Evolutionary conservation across 2,113 vertebrate genomes (phyloP).

Genomic region (Brachyhypopomus gauderio): DNA sequence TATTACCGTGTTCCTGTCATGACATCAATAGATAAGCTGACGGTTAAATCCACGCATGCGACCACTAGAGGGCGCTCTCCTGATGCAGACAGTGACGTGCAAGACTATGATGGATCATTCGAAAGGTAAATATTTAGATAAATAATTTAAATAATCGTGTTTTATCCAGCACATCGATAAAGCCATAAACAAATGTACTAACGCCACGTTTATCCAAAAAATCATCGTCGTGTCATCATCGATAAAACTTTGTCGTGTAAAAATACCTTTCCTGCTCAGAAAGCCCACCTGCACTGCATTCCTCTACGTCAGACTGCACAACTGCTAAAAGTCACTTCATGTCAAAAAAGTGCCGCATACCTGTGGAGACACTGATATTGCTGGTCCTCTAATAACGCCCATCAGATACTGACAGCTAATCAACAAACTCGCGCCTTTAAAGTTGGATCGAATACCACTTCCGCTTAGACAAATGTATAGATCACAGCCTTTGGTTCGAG

Average conservation of each 20-base stretch:
- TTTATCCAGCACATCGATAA: neutral
- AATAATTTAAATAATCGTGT: neutral
- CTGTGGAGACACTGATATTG: neutral
- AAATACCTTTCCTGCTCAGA: neutral
- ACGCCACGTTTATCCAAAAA: neutral
- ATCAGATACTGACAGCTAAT: neutral
- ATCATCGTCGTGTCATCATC: neutral
- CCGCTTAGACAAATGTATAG: neutral
- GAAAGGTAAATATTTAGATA: neutral
- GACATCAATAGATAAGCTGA: too few relatives aligned
- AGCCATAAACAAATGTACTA: neutral
- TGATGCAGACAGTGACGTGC: conserved; percentile 4
- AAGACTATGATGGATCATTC: neutral
- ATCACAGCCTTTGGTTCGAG: too few relatives aligned
- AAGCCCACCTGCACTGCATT: neutral
- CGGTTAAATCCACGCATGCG: too few relatives aligned
- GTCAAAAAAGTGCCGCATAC: neutral
- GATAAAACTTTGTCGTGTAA: neutral
- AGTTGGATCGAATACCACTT: neutral
- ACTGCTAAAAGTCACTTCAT: neutral
- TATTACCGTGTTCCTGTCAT: neutral
- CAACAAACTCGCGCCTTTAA: neutral
- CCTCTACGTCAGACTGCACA: neutral
- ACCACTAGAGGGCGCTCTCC: conserved; percentile 55
- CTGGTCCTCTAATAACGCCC: neutral